phyloP scores from a whole-genome alignment of 1,140 invertebrate genomes.

The Periplaneta americana region DNA sequence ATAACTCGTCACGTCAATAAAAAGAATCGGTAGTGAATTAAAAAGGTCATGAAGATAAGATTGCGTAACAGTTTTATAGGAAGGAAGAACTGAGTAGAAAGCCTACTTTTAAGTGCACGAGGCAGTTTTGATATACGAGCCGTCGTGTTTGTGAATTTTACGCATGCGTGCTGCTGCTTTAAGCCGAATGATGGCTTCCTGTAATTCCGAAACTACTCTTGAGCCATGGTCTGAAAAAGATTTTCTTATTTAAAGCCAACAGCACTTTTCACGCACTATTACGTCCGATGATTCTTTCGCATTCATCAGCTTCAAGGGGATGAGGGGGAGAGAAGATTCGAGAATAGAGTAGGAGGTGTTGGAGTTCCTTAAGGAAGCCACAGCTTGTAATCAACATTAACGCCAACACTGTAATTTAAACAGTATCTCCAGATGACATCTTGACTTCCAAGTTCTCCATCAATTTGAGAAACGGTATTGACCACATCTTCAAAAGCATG shows the following conservation, averaged over 20 bases:
- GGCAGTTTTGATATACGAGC: not conserved
- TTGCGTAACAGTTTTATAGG: not conserved
- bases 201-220: not conserved
- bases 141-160: not conserved
- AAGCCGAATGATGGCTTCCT: not conserved
- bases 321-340: not conserved
- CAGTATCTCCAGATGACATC: not conserved
- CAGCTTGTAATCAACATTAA: not conserved
- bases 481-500: not conserved
- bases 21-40: no score
- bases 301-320: slow-evolving; percentile 1
- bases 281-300: not conserved
- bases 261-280: slow-evolving; percentile 10
- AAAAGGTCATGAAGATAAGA: no score
- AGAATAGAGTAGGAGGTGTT: not conserved
- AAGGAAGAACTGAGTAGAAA: not conserved
- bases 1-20: no score
- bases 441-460: not conserved
- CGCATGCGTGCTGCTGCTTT: not conserved
- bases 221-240: not conserved
- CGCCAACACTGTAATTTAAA: not conserved
- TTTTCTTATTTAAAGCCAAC: not conserved
- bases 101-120: not conserved
- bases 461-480: not conserved
- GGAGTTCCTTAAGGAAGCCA: not conserved